phyloP scores from a whole-genome alignment of 2,888 invertebrate genomes.

The Xestia rhomboidea region DNA sequence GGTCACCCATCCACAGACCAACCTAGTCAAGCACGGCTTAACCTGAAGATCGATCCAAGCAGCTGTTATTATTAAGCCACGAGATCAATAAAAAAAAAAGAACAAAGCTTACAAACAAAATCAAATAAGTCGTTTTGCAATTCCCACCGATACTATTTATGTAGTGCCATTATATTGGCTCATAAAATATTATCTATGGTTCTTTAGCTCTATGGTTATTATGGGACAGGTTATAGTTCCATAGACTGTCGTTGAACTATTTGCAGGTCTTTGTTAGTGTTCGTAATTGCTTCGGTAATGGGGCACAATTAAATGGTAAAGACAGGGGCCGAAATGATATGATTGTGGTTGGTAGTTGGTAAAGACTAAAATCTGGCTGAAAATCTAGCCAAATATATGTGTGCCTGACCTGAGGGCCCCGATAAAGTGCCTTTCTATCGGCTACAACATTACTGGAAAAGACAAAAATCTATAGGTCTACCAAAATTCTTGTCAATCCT shows the following conservation, averaged over 20 bases:
- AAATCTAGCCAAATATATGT: neutral
- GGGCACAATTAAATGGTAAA: conserved; percentile 25
- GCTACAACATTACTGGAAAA: neutral
- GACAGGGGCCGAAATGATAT: neutral
- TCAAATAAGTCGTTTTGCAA: conserved; percentile 43
- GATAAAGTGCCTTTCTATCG: neutral
- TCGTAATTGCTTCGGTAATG: conserved; percentile 34
- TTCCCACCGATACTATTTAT: conserved; percentile 45
- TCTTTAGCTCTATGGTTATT: conserved; percentile 49
- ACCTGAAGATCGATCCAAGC: neutral
- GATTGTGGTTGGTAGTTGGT: neutral
- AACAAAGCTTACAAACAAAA: conserved; percentile 16
- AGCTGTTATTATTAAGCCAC: neutral
- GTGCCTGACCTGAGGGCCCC: neutral
- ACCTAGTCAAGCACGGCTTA: neutral
- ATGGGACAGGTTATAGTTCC: conserved; percentile 34
- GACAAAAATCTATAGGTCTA: too few relatives aligned
- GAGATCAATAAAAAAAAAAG: neutral
- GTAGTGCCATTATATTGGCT: conserved; percentile 56
- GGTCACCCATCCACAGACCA: neutral
- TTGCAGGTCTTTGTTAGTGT: conserved; percentile 21
- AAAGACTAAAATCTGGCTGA: neutral
- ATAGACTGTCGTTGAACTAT: conserved; percentile 27
- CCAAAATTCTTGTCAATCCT: too few relatives aligned
- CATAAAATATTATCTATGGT: conserved; percentile 64